These are phyloP conservation scores for Vespertilio murinus DNA, from an alignment of 2,797 vertebrate species.

Conservation along the genomic window DNA sequence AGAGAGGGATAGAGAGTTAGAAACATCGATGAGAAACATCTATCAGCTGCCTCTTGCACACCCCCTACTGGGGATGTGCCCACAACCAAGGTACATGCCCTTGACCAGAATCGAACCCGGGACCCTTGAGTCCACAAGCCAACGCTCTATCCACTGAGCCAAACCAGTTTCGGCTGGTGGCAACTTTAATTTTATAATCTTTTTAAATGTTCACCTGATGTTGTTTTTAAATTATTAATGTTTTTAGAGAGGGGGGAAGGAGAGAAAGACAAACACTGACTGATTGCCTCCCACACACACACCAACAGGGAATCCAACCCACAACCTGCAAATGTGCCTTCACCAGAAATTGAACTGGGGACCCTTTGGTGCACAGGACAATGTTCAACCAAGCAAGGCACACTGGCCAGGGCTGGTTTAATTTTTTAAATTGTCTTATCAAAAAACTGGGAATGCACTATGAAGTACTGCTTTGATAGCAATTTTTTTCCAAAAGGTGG, in stretches of 20 bases:
- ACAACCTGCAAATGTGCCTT: not conserved
- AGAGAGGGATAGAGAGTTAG: too few species aligned
- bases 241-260: not conserved
- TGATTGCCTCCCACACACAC: not conserved
- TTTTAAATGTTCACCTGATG: not conserved
- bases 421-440: not conserved
- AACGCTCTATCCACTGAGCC: too few species aligned
- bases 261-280: not conserved
- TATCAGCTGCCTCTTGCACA: too few species aligned
- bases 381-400: not conserved
- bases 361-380: not conserved
- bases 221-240: not conserved
- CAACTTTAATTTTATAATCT: not conserved
- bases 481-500: not conserved
- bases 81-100: too few species aligned
- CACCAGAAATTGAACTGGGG: not conserved
- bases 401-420: not conserved
- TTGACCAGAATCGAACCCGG: too few species aligned
- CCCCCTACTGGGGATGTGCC: too few species aligned
- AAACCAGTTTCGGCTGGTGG: too few species aligned
- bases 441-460: constrained; percentile 7
- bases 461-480: not conserved
- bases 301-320: not conserved
- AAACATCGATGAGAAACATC: too few species aligned
- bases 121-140: too few species aligned